Evolutionary conservation across 2,888 invertebrate species (phyloP).

Genomic region (Xanthia togata): DNA sequence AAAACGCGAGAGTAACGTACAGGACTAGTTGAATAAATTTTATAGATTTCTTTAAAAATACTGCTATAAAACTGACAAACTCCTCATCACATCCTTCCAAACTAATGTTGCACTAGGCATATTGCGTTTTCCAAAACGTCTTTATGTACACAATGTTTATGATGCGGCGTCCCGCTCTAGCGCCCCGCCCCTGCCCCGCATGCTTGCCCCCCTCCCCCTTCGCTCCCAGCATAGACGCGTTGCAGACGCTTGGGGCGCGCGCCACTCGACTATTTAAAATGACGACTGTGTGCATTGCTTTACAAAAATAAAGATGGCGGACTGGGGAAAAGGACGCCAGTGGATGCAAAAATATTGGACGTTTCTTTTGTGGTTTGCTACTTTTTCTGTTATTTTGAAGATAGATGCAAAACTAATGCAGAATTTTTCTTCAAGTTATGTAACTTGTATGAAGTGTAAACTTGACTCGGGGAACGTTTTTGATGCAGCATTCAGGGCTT

Average conservation of each 20-base stretch:
- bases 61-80: too few species aligned
- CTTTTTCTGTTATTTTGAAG: slow-evolving; percentile 28
- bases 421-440: slow-evolving; percentile 49
- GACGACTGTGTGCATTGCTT: slow-evolving; percentile 83
- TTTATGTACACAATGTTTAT: slow-evolving; percentile 77
- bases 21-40: background rate
- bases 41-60: background rate
- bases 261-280: slow-evolving; percentile 74
- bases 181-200: slow-evolving; percentile 79
- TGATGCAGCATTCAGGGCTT: slow-evolving; percentile 10
- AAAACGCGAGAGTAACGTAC: background rate
- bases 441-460: slow-evolving; percentile 24
- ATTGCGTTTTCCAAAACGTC: slow-evolving; percentile 66
- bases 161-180: slow-evolving; percentile 78
- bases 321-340: slow-evolving; percentile 68
- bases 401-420: slow-evolving; percentile 38
- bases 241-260: slow-evolving; percentile 73
- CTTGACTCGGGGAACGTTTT: background rate
- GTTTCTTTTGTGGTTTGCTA: slow-evolving; percentile 40
- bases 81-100: background rate
- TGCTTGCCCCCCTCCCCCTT: slow-evolving; percentile 67
- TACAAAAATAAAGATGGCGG: slow-evolving; percentile 89
- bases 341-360: slow-evolving; percentile 64
- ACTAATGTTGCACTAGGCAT: slow-evolving; percentile 44
- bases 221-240: slow-evolving; percentile 70